A percentile compares a stretch with the other conserved stretches of the same genome.
Evolutionary conservation across 1,140 invertebrate genomes (phyloP).

Genomic region (Thalassaphorura encarpata): DNA sequence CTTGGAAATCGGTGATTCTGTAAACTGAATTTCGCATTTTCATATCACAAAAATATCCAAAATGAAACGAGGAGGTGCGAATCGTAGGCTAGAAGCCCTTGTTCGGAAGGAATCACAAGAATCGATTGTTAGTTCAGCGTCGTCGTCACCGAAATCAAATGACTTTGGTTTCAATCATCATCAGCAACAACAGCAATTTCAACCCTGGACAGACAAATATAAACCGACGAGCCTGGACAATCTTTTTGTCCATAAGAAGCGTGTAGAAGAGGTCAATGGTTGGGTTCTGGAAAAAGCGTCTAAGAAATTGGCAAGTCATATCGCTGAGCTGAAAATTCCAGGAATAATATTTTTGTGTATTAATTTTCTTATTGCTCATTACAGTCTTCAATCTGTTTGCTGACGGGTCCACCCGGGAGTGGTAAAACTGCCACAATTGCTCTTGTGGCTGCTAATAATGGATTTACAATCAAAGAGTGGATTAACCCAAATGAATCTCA

Average conservation of each 20-base stretch:
- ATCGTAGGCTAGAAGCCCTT: too few species aligned
- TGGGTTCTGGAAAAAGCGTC: constrained; percentile 1
- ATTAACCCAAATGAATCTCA: too few species aligned
- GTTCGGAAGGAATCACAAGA: too few species aligned
- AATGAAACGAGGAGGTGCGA: too few species aligned
- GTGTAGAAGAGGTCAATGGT: constrained; percentile 14
- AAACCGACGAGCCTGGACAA: constrained; percentile 11
- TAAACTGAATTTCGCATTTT: too few species aligned
- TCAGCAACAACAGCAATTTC: too few species aligned
- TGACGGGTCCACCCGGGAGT: constrained; percentile 21
- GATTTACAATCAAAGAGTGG: constrained; percentile 24
- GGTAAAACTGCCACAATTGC: constrained; percentile 27
- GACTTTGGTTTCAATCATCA: too few species aligned
- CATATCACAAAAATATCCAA: too few species aligned
- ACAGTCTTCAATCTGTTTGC: constrained; percentile 9
- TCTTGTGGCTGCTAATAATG: constrained; percentile 11
- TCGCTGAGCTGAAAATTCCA: background rate
- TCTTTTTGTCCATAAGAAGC: constrained; percentile 27
- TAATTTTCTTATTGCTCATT: background rate
- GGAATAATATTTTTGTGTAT: background rate
- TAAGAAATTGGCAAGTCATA: background rate
- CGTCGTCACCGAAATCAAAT: too few species aligned
- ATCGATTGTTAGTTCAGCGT: too few species aligned
- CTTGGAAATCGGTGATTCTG: too few species aligned
- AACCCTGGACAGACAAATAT: constrained; percentile 22